These are phyloP conservation scores for Esox masquinongy DNA, from an alignment of 2,797 vertebrate species.

Conservation along the genomic window DNA sequence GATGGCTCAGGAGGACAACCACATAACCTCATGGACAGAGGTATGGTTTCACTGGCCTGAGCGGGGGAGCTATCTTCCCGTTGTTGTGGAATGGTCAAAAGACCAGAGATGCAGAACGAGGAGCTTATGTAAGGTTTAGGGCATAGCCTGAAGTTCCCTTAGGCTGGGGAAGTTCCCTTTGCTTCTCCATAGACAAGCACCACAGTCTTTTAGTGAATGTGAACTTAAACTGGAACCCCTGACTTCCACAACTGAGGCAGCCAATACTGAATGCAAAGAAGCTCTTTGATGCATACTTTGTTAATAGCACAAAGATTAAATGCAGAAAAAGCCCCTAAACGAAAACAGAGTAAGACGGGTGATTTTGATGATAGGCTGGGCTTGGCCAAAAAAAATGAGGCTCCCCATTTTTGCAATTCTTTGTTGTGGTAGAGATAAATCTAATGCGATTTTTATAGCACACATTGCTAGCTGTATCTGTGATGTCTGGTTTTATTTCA, in stretches of 20 bases:
- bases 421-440: conserved; percentile 51
- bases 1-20: too few species aligned
- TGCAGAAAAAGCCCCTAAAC: conserved; percentile 26
- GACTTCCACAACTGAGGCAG: neutral
- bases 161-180: neutral
- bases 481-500: conserved; percentile 52
- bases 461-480: conserved; percentile 27
- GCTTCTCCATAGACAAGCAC: neutral
- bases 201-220: too few species aligned
- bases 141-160: too few species aligned
- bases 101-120: too few species aligned
- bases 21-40: too few species aligned
- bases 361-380: conserved; percentile 27
- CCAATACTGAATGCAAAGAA: conserved; percentile 10
- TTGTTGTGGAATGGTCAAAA: too few species aligned
- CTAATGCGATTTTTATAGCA: conserved; percentile 41
- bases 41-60: too few species aligned
- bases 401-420: conserved; percentile 25
- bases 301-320: conserved; percentile 29
- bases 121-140: too few species aligned
- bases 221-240: neutral
- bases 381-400: conserved; percentile 29
- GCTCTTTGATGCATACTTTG: conserved; percentile 21
- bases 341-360: conserved; percentile 21
- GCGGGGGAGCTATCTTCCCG: too few species aligned